Evolutionary conservation across 2,888 invertebrate species (phyloP).

Genomic region (Eutolmus rufibarbis): DNA sequence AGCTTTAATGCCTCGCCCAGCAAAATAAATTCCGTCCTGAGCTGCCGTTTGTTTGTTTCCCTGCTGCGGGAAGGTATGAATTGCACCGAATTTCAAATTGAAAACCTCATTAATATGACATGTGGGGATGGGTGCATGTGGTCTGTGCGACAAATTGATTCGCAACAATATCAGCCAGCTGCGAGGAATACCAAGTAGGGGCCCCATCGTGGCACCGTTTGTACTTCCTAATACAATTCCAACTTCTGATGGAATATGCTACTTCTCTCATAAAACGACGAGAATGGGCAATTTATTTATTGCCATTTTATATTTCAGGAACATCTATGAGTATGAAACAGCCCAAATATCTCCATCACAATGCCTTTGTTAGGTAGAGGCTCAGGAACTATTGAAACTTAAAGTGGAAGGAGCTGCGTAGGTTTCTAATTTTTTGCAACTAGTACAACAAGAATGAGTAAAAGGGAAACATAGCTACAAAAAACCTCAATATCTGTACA

Average conservation of each 20-base stretch:
- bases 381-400: background rate
- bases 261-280: background rate
- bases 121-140: background rate
- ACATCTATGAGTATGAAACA: background rate
- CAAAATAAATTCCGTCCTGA: background rate
- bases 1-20: background rate
- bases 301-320: background rate
- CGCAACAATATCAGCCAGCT: constrained; percentile 1
- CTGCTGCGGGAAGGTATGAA: background rate
- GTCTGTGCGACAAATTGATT: background rate
- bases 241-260: background rate
- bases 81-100: background rate
- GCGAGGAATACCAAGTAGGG: constrained; percentile 11
- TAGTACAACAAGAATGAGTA: background rate
- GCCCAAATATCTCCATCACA: background rate
- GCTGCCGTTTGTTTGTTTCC: background rate
- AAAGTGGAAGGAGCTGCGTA: background rate
- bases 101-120: constrained; percentile 23
- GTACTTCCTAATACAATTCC: background rate
- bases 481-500: background rate
- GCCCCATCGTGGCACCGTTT: background rate
- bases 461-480: background rate
- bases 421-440: background rate
- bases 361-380: background rate
- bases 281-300: background rate